A percentile compares a stretch with the other conserved stretches of the same genome.
Conservation (phyloP, 2,797 vertebrate genomes). For the Decapterus maruadsi region DNA sequence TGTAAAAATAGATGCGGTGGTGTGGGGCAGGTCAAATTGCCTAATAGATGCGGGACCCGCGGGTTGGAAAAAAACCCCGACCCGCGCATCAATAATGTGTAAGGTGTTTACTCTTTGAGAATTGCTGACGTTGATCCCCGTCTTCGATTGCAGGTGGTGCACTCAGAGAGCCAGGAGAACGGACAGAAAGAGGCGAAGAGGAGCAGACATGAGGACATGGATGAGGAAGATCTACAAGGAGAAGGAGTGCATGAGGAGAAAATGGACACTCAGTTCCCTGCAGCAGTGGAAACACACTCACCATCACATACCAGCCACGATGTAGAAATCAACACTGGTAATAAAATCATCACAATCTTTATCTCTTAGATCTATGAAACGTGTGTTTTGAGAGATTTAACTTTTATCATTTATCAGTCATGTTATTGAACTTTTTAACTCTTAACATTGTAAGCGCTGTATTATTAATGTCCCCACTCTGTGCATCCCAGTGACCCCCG, state of each 20-base stretch:
- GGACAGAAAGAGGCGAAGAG: conserved; percentile 88
- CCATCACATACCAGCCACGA: conserved; percentile 83
- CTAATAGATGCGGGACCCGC: too few relatives aligned
- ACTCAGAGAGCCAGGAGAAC: conserved; percentile 90
- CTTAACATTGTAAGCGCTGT: background rate
- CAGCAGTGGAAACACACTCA: conserved; percentile 82
- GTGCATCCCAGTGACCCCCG: conserved; percentile 82
- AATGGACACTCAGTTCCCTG: conserved; percentile 74
- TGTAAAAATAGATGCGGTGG: too few relatives aligned
- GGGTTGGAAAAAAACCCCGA: too few relatives aligned
- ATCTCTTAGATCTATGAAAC: background rate
- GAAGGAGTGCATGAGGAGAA: conserved; percentile 73
- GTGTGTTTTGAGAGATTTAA: background rate
- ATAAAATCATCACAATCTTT: conserved; percentile 11
- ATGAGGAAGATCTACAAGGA: conserved; percentile 66
- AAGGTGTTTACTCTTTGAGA: background rate
- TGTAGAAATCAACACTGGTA: conserved; percentile 90
- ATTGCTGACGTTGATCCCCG: background rate
- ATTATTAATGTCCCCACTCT: background rate
- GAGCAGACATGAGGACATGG: conserved; percentile 80
- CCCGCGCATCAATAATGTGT: too few relatives aligned
- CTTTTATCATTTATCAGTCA: background rate
- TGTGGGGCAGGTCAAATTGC: too few relatives aligned
- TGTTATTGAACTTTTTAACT: background rate
- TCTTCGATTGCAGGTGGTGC: conserved; percentile 85